Conservation (phyloP, 2,113 vertebrate genomes). For the Urocynchramus pylzowi region DNA sequence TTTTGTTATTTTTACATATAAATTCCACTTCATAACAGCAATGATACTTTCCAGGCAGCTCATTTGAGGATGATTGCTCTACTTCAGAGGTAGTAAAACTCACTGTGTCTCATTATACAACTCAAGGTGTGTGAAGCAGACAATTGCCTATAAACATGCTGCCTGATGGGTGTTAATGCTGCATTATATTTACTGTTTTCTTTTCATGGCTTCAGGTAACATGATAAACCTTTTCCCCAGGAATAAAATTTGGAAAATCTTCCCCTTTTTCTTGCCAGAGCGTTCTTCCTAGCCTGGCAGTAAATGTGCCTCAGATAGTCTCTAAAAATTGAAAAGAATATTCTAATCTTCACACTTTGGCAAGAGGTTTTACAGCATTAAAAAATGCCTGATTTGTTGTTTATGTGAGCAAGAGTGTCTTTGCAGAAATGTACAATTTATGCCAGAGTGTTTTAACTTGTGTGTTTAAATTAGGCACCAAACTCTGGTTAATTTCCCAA, state of each 20-base stretch:
- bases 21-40: slow-evolving; percentile 49
- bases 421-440: slow-evolving; percentile 11
- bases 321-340: not conserved
- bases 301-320: not conserved
- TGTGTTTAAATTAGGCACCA: not conserved
- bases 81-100: slow-evolving; percentile 50
- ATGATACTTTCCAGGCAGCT: slow-evolving; percentile 35
- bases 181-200: slow-evolving; percentile 61
- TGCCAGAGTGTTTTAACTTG: not conserved
- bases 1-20: slow-evolving; percentile 51
- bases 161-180: slow-evolving; percentile 45
- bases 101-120: slow-evolving; percentile 39
- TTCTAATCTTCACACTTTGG: not conserved
- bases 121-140: slow-evolving; percentile 49
- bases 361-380: not conserved
- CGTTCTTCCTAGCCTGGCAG: not conserved
- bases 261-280: not conserved
- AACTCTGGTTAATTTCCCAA: slow-evolving; percentile 27
- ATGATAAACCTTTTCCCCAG: not conserved
- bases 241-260: not conserved
- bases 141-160: slow-evolving; percentile 56
- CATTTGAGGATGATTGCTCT: slow-evolving; percentile 59
- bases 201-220: slow-evolving; percentile 33
- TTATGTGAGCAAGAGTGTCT: not conserved
- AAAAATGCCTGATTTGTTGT: not conserved